phyloP scores from a whole-genome alignment of 2,888 invertebrate species.

The Dynastes tityus region DNA sequence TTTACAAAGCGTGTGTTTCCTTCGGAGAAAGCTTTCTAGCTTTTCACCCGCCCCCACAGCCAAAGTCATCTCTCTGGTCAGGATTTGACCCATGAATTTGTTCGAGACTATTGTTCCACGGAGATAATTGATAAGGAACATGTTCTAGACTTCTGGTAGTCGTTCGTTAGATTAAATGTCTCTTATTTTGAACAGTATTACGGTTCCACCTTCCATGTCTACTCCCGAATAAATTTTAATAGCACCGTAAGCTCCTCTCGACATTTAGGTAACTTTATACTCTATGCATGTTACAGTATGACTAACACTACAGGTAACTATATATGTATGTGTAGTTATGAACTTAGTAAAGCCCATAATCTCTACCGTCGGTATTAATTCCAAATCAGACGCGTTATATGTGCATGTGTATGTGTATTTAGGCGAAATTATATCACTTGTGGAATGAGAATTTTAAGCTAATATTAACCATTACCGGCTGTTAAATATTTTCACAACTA shows the following conservation, averaged over 20 bases:
- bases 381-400: background rate
- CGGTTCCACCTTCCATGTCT: background rate
- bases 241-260: background rate
- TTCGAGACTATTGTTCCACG: conserved; percentile 40
- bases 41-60: conserved; percentile 12
- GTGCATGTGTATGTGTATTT: conserved; percentile 6
- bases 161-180: conserved; percentile 24
- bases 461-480: background rate
- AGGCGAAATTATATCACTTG: conserved; percentile 22
- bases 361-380: conserved; percentile 15
- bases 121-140: conserved; percentile 25
- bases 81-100: conserved; percentile 48
- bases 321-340: conserved; percentile 7
- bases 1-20: conserved; percentile 49
- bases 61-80: conserved; percentile 34
- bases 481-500: too few species aligned
- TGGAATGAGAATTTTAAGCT: conserved; percentile 17
- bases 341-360: conserved; percentile 22
- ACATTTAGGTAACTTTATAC: conserved; percentile 22
- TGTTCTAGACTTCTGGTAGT: conserved; percentile 1
- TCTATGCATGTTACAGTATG: background rate
- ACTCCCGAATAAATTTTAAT: conserved; percentile 17
- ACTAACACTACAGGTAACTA: background rate
- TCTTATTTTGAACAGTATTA: conserved; percentile 1
- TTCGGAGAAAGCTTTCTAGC: conserved; percentile 34